phyloP scores from a whole-genome alignment of 2,797 vertebrate genomes.

The Anguilla anguilla region DNA sequence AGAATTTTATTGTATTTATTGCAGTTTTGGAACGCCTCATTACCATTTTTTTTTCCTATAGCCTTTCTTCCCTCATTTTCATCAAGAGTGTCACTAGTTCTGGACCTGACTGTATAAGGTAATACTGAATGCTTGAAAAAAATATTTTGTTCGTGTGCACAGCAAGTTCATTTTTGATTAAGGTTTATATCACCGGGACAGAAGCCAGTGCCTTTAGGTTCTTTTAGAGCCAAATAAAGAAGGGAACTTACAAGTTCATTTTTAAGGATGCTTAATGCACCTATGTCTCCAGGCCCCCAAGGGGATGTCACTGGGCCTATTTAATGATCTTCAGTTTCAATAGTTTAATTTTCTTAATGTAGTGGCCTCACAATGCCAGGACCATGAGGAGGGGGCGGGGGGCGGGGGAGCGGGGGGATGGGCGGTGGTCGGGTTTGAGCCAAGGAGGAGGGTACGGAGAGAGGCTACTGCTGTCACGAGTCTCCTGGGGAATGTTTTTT shows the following conservation, averaged over 20 bases:
- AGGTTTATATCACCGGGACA: neutral
- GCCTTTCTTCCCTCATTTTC: neutral
- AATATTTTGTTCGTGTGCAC: neutral
- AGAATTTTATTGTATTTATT: neutral
- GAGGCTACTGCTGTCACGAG: neutral
- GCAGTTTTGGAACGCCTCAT: neutral
- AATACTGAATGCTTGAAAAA: neutral
- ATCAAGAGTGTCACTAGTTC: too few species aligned
- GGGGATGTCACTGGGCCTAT: slow-evolving; percentile 2
- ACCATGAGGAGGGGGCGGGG: neutral
- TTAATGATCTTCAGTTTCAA: slow-evolving; percentile 15
- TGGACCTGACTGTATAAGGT: neutral
- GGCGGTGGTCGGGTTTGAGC: neutral
- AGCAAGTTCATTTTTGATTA: neutral
- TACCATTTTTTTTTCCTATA: neutral
- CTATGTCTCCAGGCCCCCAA: slow-evolving; percentile 4
- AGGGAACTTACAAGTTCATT: neutral
- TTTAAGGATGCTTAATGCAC: slow-evolving; percentile 27
- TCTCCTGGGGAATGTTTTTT: slow-evolving; percentile 19
- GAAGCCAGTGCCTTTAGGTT: neutral
- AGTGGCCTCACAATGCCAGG: neutral
- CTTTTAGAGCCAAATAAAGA: neutral
- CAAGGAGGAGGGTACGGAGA: slow-evolving; percentile 1
- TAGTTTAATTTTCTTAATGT: slow-evolving; percentile 49
- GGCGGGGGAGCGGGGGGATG: neutral